These are phyloP conservation scores for Myotis vivesi DNA, from an alignment of 2,797 vertebrate species.

Conservation along the genomic window DNA sequence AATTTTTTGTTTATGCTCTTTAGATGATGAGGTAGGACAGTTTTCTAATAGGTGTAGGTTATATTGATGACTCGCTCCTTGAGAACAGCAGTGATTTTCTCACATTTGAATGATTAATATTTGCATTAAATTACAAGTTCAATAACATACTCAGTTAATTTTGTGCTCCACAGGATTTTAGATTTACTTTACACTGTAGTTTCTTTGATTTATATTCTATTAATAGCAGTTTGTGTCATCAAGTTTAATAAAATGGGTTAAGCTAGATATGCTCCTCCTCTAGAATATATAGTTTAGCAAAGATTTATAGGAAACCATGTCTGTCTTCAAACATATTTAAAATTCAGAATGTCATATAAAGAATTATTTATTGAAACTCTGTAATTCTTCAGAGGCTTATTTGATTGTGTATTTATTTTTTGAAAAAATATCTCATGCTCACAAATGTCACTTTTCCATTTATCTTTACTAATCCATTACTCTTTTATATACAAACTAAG, in stretches of 20 bases:
- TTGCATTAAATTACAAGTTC: constrained; percentile 59
- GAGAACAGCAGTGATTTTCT: constrained; percentile 20
- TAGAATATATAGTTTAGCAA: neutral
- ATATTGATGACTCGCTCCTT: constrained; percentile 5
- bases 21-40: neutral
- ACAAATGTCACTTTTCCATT: neutral
- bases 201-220: constrained; percentile 65
- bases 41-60: neutral
- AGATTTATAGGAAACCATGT: constrained; percentile 19
- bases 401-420: neutral
- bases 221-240: constrained; percentile 31
- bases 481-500: neutral
- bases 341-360: neutral
- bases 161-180: constrained; percentile 59
- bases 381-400: neutral
- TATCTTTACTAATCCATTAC: neutral
- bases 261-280: neutral
- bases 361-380: neutral
- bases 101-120: constrained; percentile 63
- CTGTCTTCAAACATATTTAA: neutral
- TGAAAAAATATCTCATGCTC: neutral
- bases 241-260: constrained; percentile 45
- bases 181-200: constrained; percentile 52
- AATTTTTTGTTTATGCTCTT: neutral
- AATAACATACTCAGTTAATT: constrained; percentile 64